These are phyloP conservation scores for Ictalurus punctatus DNA, from an alignment of 2,113 vertebrate genomes.

Conservation along the genomic window DNA sequence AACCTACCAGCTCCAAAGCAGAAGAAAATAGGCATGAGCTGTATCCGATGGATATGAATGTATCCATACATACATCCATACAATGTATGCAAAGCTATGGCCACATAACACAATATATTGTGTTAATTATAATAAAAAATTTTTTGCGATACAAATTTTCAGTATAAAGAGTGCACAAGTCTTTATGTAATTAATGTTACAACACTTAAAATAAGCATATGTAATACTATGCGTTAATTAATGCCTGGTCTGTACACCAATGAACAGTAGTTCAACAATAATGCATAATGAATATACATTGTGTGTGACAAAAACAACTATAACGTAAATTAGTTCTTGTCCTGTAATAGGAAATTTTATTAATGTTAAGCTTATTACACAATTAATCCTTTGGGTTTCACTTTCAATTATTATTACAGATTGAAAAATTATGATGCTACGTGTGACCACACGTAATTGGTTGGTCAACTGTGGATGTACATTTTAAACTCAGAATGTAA, in stretches of 20 bases:
- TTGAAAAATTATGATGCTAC: neutral
- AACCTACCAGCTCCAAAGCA: neutral
- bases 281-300: neutral
- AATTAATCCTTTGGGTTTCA: constrained; percentile 6
- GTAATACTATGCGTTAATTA: neutral
- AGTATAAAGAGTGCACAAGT: neutral
- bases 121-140: neutral
- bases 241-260: neutral
- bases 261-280: neutral
- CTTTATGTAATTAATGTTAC: constrained; percentile 2
- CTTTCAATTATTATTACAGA: neutral
- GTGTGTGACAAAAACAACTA: constrained; percentile 2
- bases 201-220: neutral
- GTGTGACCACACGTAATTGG: neutral
- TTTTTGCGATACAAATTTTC: neutral
- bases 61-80: neutral
- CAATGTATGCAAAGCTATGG: neutral
- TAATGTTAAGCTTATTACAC: neutral
- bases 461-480: neutral
- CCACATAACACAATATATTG: neutral
- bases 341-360: neutral
- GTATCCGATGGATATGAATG: neutral
- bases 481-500: neutral
- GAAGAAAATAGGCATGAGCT: neutral
- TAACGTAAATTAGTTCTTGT: neutral